A percentile compares a stretch with the other conserved stretches of the same genome.
Conservation (phyloP, 2,113 vertebrate species). For the Oreochromis tanganicae region DNA sequence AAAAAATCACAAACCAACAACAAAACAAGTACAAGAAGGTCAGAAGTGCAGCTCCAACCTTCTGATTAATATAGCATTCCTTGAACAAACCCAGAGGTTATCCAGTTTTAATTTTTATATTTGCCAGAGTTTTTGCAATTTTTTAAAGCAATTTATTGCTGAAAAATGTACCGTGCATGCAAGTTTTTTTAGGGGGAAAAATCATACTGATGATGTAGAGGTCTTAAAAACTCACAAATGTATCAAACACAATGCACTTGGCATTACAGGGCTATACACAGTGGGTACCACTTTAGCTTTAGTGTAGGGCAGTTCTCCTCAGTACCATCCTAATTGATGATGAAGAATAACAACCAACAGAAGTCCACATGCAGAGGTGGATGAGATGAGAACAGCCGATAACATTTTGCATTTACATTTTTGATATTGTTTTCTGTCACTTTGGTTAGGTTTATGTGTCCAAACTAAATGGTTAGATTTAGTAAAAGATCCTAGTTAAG, state of each 20-base stretch:
- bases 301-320: neutral
- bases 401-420: neutral
- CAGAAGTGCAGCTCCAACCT: neutral
- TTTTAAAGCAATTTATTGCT: neutral
- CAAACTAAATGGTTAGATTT: neutral
- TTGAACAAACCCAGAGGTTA: neutral
- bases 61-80: neutral
- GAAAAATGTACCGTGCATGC: neutral
- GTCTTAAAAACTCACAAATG: neutral
- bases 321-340: neutral
- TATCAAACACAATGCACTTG: neutral
- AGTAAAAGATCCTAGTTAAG: neutral
- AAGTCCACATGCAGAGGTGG: neutral
- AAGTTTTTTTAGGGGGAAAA: neutral
- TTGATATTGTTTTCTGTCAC: neutral
- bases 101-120: neutral
- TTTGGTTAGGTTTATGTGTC: neutral
- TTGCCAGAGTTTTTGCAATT: neutral
- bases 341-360: neutral
- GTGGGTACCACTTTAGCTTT: neutral
- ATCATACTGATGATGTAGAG: neutral
- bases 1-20: neutral
- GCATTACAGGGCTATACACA: neutral
- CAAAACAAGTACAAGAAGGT: neutral
- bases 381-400: neutral